Evolutionary conservation across 1,140 invertebrate genomes (phyloP).

Genomic region (Drosophila sulfurigaster): DNA sequence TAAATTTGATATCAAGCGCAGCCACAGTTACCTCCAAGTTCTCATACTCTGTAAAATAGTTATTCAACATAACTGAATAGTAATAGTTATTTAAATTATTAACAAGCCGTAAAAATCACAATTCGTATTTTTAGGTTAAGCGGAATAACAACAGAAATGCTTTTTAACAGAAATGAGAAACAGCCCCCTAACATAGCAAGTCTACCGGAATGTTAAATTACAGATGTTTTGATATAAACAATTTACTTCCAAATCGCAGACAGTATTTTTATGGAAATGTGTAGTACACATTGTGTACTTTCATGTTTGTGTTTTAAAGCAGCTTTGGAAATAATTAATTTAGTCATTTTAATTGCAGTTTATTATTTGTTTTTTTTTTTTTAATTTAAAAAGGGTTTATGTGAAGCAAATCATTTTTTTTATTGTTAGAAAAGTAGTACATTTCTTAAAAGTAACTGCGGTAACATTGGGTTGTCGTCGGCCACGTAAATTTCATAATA

Average conservation of each 20-base stretch:
- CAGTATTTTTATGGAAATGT: too few relatives aligned
- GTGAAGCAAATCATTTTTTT: neutral
- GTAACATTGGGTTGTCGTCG: neutral
- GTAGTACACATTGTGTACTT: too few relatives aligned
- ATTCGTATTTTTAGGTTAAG: slow-evolving; percentile 37
- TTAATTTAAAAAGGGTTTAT: too few relatives aligned
- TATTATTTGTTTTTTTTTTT: too few relatives aligned
- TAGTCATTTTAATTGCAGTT: too few relatives aligned
- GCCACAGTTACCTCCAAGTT: slow-evolving; percentile 60
- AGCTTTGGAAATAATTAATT: too few relatives aligned
- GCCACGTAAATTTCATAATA: slow-evolving; percentile 48
- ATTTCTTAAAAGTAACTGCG: neutral
- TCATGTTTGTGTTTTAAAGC: too few relatives aligned
- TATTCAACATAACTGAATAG: slow-evolving; percentile 38
- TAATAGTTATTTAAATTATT: slow-evolving; percentile 5
- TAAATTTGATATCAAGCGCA: neutral
- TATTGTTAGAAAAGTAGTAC: neutral
- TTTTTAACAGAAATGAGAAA: slow-evolving; percentile 23
- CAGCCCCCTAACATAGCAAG: neutral
- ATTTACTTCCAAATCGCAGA: too few relatives aligned
- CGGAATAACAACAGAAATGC: neutral
- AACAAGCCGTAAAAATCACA: slow-evolving; percentile 24
- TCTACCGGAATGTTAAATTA: neutral
- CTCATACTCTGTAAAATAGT: slow-evolving; percentile 75
- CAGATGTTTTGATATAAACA: neutral